Percentiles rank a stretch among this genome's conserved stretches.
phyloP scores from a whole-genome alignment of 2,888 invertebrate species.

The Lasioglossum lativentre region DNA sequence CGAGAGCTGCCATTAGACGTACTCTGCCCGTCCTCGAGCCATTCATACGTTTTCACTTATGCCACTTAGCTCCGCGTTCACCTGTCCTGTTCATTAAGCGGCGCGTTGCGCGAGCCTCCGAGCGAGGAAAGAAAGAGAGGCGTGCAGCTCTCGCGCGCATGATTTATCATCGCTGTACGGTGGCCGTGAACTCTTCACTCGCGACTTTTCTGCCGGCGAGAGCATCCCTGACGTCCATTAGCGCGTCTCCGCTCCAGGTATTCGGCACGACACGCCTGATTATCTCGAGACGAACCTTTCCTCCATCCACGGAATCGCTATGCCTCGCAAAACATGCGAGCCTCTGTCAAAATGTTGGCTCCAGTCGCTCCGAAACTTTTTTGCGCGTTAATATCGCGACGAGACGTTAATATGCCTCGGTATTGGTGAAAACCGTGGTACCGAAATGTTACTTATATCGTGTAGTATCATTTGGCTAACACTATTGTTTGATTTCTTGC shows the following conservation, averaged over 20 bases:
- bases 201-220: conserved; percentile 44
- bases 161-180: conserved; percentile 66
- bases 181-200: conserved; percentile 67
- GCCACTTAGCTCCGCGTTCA: conserved; percentile 61
- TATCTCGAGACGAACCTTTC: background rate
- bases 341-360: background rate
- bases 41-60: conserved; percentile 61
- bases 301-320: background rate
- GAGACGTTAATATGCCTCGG: too few relatives aligned
- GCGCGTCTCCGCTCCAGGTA: conserved; percentile 37
- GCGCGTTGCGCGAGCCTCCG: conserved; percentile 12
- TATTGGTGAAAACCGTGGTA: background rate
- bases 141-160: conserved; percentile 14
- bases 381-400: too few relatives aligned
- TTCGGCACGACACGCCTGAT: conserved; percentile 35
- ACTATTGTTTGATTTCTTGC: background rate
- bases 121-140: background rate
- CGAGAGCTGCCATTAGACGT: conserved; percentile 44
- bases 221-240: conserved; percentile 49
- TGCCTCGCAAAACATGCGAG: background rate
- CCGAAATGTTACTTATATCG: background rate
- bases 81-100: conserved; percentile 62
- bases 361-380: too few relatives aligned
- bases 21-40: conserved; percentile 9
- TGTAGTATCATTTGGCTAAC: background rate